Evolutionary conservation across 2,113 vertebrate genomes (phyloP).

Genomic region (Channa argus): DNA sequence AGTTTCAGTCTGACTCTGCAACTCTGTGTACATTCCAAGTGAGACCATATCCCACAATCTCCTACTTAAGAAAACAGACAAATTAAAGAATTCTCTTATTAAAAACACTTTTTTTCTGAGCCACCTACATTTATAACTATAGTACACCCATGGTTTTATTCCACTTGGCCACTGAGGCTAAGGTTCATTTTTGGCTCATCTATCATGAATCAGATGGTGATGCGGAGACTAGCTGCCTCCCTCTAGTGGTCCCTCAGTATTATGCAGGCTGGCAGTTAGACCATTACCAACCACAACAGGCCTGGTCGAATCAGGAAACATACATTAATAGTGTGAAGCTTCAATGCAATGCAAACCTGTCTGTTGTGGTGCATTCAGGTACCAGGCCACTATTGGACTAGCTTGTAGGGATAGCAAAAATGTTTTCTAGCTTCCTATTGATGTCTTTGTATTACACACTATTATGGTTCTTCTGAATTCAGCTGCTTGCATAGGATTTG

Average conservation of each 20-base stretch:
- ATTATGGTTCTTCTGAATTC: no score
- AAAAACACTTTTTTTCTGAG: no score
- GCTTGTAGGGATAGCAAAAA: background rate
- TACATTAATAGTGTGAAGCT: background rate
- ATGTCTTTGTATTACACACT: no score
- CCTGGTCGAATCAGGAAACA: background rate
- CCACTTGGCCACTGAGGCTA: background rate
- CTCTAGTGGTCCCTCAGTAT: conserved; percentile 44
- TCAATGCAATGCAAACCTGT: background rate
- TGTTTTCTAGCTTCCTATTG: no score
- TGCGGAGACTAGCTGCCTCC: conserved; percentile 33
- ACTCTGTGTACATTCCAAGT: conserved; percentile 13
- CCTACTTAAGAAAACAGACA: background rate
- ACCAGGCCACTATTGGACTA: background rate
- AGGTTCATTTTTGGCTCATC: background rate
- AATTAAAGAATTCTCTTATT: background rate
- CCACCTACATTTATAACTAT: no score
- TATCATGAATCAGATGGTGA: background rate
- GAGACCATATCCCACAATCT: background rate
- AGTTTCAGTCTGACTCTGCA: conserved; percentile 8
- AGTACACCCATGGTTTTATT: no score
- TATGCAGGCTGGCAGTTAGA: background rate
- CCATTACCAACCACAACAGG: no score
- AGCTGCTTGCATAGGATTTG: background rate
- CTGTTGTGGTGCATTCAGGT: conserved; percentile 2